These are phyloP conservation scores for Xenopus laevis DNA, from an alignment of 2,113 vertebrate species.

Conservation along the genomic window DNA sequence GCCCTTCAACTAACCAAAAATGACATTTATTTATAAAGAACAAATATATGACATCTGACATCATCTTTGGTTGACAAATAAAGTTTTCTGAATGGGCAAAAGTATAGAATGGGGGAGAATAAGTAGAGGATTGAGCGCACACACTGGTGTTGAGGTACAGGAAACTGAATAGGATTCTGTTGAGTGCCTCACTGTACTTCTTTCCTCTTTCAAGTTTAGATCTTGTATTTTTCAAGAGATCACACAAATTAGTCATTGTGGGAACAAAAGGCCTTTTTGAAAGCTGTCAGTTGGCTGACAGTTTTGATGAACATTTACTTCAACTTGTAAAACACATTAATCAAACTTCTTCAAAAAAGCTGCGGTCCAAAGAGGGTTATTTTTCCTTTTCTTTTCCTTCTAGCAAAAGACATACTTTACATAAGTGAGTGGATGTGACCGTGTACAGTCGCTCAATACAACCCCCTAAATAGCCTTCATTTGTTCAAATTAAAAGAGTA, in stretches of 20 bases:
- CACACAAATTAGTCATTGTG: conserved; percentile 60
- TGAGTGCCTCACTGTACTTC: conserved; percentile 56
- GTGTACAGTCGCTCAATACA: conserved; percentile 43
- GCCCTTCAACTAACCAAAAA: too few species aligned
- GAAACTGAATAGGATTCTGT: conserved; percentile 51
- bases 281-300: conserved; percentile 66
- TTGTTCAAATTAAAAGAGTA: conserved; percentile 50
- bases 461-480: conserved; percentile 34
- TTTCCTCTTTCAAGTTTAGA: conserved; percentile 51
- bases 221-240: conserved; percentile 61
- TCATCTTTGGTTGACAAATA: too few species aligned
- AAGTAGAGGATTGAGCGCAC: too few species aligned
- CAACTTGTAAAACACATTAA: conserved; percentile 70
- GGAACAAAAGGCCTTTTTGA: conserved; percentile 64
- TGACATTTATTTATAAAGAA: too few species aligned
- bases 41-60: too few species aligned
- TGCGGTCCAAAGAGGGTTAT: conserved; percentile 58
- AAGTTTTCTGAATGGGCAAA: too few species aligned
- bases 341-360: conserved; percentile 60
- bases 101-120: too few species aligned
- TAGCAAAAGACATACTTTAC: conserved; percentile 51
- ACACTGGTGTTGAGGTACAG: neutral
- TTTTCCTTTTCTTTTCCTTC: conserved; percentile 27
- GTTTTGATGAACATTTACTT: conserved; percentile 68
- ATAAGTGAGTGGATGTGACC: conserved; percentile 49